Conservation (phyloP, 2,888 invertebrate genomes). For the Metellina segmentata region DNA sequence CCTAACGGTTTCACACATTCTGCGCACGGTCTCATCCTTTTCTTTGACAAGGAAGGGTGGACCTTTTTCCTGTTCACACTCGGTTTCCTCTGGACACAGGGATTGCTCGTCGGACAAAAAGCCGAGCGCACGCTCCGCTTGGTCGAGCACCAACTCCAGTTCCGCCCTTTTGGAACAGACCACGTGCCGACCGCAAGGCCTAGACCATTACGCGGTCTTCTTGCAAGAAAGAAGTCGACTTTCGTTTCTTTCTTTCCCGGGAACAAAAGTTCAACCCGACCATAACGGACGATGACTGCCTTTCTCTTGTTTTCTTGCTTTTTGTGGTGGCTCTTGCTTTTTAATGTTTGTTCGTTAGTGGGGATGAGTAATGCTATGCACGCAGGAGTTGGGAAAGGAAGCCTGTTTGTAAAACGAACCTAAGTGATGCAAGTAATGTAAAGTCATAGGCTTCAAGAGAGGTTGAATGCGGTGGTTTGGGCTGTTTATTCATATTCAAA, state of each 20-base stretch:
- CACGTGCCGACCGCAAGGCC: slow-evolving; percentile 46
- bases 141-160: slow-evolving; percentile 43
- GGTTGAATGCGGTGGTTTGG: too few species aligned
- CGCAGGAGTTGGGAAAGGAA: not conserved
- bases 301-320: not conserved
- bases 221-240: not conserved
- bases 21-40: slow-evolving; percentile 32
- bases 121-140: slow-evolving; percentile 24
- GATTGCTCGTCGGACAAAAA: slow-evolving; percentile 32
- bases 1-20: slow-evolving; percentile 58
- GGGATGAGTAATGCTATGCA: not conserved
- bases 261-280: not conserved
- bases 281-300: slow-evolving; percentile 24
- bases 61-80: slow-evolving; percentile 35
- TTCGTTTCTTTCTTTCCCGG: not conserved
- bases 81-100: slow-evolving; percentile 37
- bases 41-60: slow-evolving; percentile 23
- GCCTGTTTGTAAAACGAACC: not conserved
- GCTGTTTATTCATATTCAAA: too few species aligned
- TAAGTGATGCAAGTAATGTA: too few species aligned
- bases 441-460: too few species aligned
- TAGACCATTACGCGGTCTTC: not conserved
- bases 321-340: not conserved
- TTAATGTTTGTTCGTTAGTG: not conserved
- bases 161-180: slow-evolving; percentile 26